A percentile compares a stretch with the other conserved stretches of the same genome.
phyloP scores from a whole-genome alignment of 2,888 invertebrate genomes.

The Nezara viridula region DNA sequence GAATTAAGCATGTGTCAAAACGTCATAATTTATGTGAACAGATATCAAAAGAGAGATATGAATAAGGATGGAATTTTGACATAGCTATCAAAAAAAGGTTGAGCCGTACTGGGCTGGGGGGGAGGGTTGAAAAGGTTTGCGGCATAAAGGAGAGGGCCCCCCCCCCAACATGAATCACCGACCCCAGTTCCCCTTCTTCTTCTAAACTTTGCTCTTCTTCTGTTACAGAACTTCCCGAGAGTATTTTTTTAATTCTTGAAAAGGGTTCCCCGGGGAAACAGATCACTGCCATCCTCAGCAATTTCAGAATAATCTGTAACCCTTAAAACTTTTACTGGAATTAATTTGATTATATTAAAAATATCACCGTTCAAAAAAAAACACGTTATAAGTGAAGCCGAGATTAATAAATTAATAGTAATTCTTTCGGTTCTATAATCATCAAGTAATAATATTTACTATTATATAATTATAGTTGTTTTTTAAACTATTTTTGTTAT shows the following conservation, averaged over 20 bases:
- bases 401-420: too few relatives aligned
- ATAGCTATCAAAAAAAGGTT: background rate
- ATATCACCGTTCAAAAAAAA: too few relatives aligned
- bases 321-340: background rate
- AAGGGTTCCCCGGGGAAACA: background rate
- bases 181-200: background rate
- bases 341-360: background rate
- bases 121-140: too few relatives aligned
- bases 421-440: too few relatives aligned
- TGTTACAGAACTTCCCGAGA: background rate
- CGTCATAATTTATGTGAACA: background rate
- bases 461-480: too few relatives aligned
- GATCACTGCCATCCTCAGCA: background rate
- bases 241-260: conserved; percentile 25
- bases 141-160: background rate
- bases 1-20: background rate
- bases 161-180: background rate
- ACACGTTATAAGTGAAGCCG: too few relatives aligned
- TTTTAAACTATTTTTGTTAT: too few relatives aligned
- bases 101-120: too few relatives aligned
- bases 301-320: background rate
- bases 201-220: conserved; percentile 30
- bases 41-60: background rate
- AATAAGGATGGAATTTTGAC: background rate
- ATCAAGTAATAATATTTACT: too few relatives aligned